Percentiles rank a stretch among this genome's conserved stretches.
These are phyloP conservation scores for Halichoerus grypus DNA, from an alignment of 2,113 vertebrate genomes.

Conservation along the genomic window DNA sequence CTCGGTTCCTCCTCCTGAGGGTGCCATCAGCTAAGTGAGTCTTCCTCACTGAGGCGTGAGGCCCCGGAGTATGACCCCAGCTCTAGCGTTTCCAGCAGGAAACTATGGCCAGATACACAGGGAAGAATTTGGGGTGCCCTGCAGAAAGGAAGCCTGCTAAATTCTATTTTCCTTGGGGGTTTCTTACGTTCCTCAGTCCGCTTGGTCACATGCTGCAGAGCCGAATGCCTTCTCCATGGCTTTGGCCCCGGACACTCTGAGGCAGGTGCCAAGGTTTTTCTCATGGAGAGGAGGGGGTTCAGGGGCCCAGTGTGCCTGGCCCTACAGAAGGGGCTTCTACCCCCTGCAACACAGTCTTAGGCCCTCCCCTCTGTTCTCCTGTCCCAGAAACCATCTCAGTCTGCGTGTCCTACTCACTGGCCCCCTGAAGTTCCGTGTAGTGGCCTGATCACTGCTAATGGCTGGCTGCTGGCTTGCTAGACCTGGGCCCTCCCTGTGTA, in stretches of 20 bases:
- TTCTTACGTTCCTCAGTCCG: not conserved
- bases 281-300: not conserved
- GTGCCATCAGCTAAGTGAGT: rapidly evolving
- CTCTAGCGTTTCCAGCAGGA: not conserved
- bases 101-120: rapidly evolving
- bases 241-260: not conserved
- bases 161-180: not conserved
- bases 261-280: not conserved
- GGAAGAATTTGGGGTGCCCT: no score
- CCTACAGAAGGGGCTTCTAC: not conserved
- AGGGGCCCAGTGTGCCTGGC: not conserved
- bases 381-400: not conserved
- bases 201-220: no score
- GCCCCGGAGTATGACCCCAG: not conserved
- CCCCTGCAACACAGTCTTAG: no score
- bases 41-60: not conserved
- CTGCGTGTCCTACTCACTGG: rapidly evolving
- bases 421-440: not conserved
- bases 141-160: not conserved
- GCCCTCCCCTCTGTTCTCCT: not conserved
- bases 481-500: not conserved
- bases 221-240: rapidly evolving
- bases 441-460: rapidly evolving
- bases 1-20: rapidly evolving
- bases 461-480: not conserved